phyloP scores from a whole-genome alignment of 2,113 vertebrate genomes.

The Semnopithecus entellus region DNA sequence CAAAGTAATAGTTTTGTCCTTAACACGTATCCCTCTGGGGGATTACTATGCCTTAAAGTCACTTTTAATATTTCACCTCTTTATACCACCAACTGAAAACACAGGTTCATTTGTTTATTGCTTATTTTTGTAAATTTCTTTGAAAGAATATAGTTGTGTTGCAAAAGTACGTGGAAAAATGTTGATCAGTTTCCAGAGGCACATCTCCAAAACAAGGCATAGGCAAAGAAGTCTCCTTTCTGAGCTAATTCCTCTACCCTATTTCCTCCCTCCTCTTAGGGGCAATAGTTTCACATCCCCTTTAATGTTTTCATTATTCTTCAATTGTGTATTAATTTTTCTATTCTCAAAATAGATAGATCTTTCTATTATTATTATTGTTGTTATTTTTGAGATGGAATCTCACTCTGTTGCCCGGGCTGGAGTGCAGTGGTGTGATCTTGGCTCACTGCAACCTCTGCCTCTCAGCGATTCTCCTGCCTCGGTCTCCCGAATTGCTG shows the following conservation, averaged over 20 bases:
- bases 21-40: neutral
- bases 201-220: neutral
- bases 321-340: neutral
- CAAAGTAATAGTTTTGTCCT: neutral
- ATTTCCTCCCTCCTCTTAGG: neutral
- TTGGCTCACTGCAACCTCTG: too few relatives aligned
- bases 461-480: too few relatives aligned
- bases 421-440: too few relatives aligned
- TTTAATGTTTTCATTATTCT: neutral
- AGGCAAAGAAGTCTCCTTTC: neutral
- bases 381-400: too few relatives aligned
- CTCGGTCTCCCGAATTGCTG: too few relatives aligned
- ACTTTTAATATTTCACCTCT: neutral
- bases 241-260: neutral
- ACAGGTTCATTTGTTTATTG: neutral
- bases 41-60: neutral
- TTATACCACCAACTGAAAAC: neutral
- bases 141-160: neutral
- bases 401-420: too few relatives aligned
- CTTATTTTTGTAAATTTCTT: neutral
- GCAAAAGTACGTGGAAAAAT: neutral
- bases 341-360: neutral
- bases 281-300: accelerated
- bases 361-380: neutral
- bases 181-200: neutral